phyloP scores from a whole-genome alignment of 2,113 vertebrate genomes.

The Crotophaga sulcirostris region DNA sequence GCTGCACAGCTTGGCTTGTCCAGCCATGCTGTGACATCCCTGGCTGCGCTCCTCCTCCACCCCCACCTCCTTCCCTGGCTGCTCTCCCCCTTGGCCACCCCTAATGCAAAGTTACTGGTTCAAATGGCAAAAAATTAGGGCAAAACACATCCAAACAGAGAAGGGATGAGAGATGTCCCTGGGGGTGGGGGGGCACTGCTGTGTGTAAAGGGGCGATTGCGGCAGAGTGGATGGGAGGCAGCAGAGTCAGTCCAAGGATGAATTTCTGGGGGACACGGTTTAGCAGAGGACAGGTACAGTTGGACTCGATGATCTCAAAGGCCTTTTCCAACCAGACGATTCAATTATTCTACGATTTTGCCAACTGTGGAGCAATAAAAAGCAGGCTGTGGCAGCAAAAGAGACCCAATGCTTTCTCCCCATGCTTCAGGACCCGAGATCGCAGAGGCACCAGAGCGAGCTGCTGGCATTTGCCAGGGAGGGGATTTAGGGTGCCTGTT shows the following conservation, averaged over 20 bases:
- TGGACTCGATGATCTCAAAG: too few relatives aligned
- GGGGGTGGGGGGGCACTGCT: neutral
- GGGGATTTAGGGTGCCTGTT: neutral
- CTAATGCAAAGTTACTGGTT: accelerated
- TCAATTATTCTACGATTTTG: too few relatives aligned
- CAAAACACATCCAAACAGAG: neutral
- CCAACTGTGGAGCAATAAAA: neutral
- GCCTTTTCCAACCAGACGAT: too few relatives aligned
- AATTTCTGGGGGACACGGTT: too few relatives aligned
- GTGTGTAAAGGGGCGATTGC: neutral
- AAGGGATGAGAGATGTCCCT: neutral
- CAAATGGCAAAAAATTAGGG: neutral
- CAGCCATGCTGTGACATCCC: neutral
- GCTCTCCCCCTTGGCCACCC: neutral
- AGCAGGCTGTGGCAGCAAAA: neutral
- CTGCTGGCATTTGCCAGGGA: neutral
- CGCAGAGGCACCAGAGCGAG: neutral
- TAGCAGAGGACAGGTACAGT: too few relatives aligned
- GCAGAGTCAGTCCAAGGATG: accelerated
- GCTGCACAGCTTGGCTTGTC: neutral
- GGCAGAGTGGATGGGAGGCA: neutral
- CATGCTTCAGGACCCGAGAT: accelerated
- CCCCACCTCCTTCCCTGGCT: accelerated
- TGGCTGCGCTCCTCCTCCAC: accelerated
- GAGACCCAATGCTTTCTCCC: neutral